A percentile compares a stretch with the other conserved stretches of the same genome.
Evolutionary conservation across 2,797 vertebrate species (phyloP).

Genomic region (Sarcoramphus papa): DNA sequence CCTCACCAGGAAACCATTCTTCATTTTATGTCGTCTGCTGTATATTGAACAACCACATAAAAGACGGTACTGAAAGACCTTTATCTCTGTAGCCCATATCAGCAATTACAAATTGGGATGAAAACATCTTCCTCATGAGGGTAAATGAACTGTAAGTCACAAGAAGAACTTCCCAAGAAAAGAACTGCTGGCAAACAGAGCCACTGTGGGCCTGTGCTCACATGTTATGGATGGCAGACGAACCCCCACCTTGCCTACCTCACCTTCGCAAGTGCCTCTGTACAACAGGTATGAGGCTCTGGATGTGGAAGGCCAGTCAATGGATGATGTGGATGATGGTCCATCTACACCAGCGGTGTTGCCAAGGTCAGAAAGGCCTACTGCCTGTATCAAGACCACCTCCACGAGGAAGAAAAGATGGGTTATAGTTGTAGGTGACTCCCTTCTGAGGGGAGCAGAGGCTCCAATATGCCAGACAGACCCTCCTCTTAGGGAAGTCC

Average conservation of each 20-base stretch:
- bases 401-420: background rate
- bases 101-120: background rate
- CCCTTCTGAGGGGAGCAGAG: background rate
- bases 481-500: background rate
- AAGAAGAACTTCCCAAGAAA: background rate
- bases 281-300: background rate
- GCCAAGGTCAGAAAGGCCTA: background rate
- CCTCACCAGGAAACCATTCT: background rate
- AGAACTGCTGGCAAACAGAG: background rate
- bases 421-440: background rate
- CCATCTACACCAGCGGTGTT: background rate
- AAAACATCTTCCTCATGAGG: background rate
- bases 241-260: background rate
- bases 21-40: background rate
- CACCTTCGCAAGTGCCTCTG: background rate
- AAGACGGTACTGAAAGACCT: background rate
- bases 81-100: background rate
- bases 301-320: background rate
- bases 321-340: background rate
- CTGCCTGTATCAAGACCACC: background rate
- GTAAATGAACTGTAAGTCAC: background rate
- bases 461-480: background rate
- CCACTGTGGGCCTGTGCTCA: background rate
- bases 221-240: too few species aligned
- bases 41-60: background rate